Evolutionary conservation across 2,888 invertebrate genomes (phyloP).

Genomic region (Himalopsyche kuldschensis): DNA sequence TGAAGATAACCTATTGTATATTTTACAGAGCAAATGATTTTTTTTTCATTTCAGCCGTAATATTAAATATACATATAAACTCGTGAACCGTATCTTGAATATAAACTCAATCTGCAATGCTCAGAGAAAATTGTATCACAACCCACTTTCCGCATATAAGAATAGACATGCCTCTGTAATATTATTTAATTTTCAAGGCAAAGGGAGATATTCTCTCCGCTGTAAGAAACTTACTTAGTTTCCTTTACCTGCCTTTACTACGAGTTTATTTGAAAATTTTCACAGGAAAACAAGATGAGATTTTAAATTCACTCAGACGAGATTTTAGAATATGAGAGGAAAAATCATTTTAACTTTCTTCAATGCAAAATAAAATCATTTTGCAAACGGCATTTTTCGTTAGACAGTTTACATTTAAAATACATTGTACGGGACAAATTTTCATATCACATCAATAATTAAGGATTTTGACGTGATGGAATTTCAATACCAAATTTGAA

Average conservation of each 20-base stretch:
- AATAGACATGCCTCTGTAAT: slow-evolving; percentile 18
- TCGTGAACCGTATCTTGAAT: not conserved
- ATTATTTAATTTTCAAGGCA: slow-evolving; percentile 31
- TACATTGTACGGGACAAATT: too few relatives aligned
- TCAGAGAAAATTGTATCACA: not conserved
- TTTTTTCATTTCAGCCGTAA: too few relatives aligned
- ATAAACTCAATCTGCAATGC: not conserved
- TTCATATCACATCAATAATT: too few relatives aligned
- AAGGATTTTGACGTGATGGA: too few relatives aligned
- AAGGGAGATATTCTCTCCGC: slow-evolving; percentile 14
- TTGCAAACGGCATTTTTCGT: too few relatives aligned
- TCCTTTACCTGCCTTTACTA: slow-evolving; percentile 13
- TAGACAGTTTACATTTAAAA: too few relatives aligned
- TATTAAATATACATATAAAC: too few relatives aligned
- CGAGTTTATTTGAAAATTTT: slow-evolving; percentile 4
- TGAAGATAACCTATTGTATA: too few relatives aligned
- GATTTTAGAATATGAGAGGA: not conserved
- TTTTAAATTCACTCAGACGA: slow-evolving; percentile 13
- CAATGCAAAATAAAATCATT: too few relatives aligned
- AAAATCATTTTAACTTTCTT: not conserved
- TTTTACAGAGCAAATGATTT: too few relatives aligned
- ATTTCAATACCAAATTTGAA: too few relatives aligned
- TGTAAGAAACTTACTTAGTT: not conserved
- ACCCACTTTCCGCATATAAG: slow-evolving; percentile 14
- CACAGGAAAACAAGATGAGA: slow-evolving; percentile 22